phyloP scores from a whole-genome alignment of 2,797 vertebrate species.

The Syngnathus rostellatus region DNA sequence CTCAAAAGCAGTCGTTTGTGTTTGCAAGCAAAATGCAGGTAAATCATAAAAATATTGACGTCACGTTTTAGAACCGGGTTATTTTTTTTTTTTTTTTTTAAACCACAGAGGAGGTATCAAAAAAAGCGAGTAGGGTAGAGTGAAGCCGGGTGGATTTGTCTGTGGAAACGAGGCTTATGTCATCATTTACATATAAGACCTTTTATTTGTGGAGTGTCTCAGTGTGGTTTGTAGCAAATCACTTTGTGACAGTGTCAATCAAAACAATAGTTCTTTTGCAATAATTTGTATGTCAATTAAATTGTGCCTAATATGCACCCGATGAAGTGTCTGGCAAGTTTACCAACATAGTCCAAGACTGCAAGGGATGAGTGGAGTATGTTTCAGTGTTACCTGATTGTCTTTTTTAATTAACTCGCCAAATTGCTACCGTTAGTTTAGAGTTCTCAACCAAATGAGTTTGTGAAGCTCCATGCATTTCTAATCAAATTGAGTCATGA shows the following conservation, averaged over 20 bases:
- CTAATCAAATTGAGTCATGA: conserved; percentile 50
- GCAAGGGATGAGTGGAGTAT: conserved; percentile 36
- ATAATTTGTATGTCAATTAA: background rate
- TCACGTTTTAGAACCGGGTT: too few species aligned
- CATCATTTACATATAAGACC: background rate
- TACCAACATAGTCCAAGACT: conserved; percentile 44
- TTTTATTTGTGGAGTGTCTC: background rate
- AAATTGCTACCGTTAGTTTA: conserved; percentile 4
- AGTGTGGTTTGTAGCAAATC: conserved; percentile 6
- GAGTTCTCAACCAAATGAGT: conserved; percentile 32
- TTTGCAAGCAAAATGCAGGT: too few species aligned
- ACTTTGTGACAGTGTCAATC: conserved; percentile 21
- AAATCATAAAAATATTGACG: too few species aligned
- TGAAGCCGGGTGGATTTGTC: too few species aligned
- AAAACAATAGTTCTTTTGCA: conserved; percentile 1
- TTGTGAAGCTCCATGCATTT: conserved; percentile 58
- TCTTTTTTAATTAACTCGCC: too few species aligned
- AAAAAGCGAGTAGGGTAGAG: too few species aligned
- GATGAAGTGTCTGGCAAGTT: conserved; percentile 12
- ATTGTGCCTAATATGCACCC: background rate
- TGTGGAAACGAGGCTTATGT: too few species aligned
- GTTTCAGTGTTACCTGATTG: conserved; percentile 22
- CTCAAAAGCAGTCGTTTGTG: too few species aligned
- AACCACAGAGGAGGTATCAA: too few species aligned
- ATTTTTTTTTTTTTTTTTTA: too few species aligned